A percentile compares a stretch with the other conserved stretches of the same genome.
phyloP scores from a whole-genome alignment of 2,888 invertebrate genomes.

The Macaria notata region DNA sequence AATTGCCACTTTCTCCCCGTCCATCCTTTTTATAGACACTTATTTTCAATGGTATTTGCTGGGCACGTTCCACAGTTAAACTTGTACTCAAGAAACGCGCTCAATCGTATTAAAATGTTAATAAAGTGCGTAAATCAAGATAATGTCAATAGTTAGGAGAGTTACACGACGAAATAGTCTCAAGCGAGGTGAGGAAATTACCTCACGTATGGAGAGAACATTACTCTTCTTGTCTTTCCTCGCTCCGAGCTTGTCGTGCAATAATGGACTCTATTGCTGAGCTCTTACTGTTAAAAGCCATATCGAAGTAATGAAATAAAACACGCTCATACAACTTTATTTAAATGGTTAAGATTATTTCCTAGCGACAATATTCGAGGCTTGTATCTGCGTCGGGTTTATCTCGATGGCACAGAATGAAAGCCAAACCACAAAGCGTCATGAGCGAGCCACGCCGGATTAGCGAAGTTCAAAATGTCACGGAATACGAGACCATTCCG shows the following conservation, averaged over 20 bases:
- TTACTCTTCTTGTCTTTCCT: constrained; percentile 55
- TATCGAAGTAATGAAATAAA: constrained; percentile 29
- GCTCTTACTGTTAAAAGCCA: constrained; percentile 14
- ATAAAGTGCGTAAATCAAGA: constrained; percentile 78
- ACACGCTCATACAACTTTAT: constrained; percentile 31
- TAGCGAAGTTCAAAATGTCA: constrained; percentile 33
- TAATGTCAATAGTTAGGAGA: constrained; percentile 68
- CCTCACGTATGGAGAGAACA: constrained; percentile 56
- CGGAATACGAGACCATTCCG: constrained; percentile 26
- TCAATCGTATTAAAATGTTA: constrained; percentile 74
- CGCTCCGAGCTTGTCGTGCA: constrained; percentile 20
- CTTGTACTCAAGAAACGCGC: constrained; percentile 53
- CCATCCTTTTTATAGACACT: constrained; percentile 34
- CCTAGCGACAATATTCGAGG: constrained; percentile 18
- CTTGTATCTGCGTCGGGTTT: constrained; percentile 17
- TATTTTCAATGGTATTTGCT: constrained; percentile 26
- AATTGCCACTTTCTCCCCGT: constrained; percentile 13
- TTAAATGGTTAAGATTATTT: constrained; percentile 25
- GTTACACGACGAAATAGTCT: constrained; percentile 68
- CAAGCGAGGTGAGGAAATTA: constrained; percentile 62
- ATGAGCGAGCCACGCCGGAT: constrained; percentile 25
- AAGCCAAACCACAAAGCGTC: constrained; percentile 10
- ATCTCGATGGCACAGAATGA: constrained; percentile 23
- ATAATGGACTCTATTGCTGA: constrained; percentile 35
- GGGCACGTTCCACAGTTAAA: constrained; percentile 9